Evolutionary conservation across 2,888 invertebrate genomes (phyloP), one percentile per base, ranked within the genome.

Genomic region (Macropis europaea): DNA sequence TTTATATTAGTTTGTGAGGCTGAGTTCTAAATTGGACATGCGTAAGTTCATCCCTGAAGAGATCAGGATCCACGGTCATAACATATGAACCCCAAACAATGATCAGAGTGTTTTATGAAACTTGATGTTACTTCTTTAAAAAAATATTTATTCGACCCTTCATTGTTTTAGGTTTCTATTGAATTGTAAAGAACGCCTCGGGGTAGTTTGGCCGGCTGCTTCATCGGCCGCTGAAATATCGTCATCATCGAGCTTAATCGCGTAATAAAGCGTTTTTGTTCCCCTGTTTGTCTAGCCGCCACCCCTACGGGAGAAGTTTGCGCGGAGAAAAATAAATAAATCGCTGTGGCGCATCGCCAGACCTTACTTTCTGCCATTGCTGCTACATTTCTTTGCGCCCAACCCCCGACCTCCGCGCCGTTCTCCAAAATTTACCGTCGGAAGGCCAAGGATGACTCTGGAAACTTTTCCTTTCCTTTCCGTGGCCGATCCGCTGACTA

Each of bases 251-350:
- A 69, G 82, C 84, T 87, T 88, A 87, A 88, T 88, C 86, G 85
- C 82, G 84, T 86, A 87, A 87, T 88, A 88, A 88, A 88, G 86
- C 86, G 83, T 87, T 87, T 86, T 87, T 86, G 82, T 80, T 73
- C 82, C 75, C 79, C 81, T 86, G 84, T 87, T 87, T 87, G 86
- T 87, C 84, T 77, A 82, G 81, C 78, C 79, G 67, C 64, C 70
- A 70, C 66, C 64, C 50, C 68, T 56, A 64, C 45, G 59, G 47
- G 59, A n/a, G 42, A 67, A 73, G 77, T 81, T 79, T 70, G 68
- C 74, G 42, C 68, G 38, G 71, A 67, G 81, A 81, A 83, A 86
- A 86, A 87, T 87, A 86, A 86, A 86, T 87, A 85, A 85, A 84
- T 87, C 79, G 84, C 74, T 68, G 64, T 85, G 85, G 86, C 85